A percentile compares a stretch with the other conserved stretches of the same genome.
Evolutionary conservation across 2,113 vertebrate genomes (phyloP).

Genomic region (Manacus vitellinus): DNA sequence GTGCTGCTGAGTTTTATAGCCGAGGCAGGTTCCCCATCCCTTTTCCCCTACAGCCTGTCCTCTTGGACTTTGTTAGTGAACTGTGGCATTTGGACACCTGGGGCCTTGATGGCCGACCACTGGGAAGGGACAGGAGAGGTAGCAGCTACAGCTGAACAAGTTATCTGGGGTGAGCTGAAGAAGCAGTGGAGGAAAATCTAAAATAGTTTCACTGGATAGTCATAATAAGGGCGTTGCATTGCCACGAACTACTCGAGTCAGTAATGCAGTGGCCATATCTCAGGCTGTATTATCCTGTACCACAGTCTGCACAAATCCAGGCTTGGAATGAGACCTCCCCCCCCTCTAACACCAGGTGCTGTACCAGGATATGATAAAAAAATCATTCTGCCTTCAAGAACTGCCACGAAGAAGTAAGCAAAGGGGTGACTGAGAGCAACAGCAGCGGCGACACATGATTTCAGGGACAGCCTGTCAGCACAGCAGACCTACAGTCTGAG

Average conservation of each 20-base stretch:
- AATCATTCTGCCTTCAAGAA: background rate
- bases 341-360: background rate
- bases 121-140: background rate
- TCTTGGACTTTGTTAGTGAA: background rate
- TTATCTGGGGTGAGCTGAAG: background rate
- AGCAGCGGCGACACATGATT: background rate
- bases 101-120: background rate
- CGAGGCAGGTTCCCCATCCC: background rate
- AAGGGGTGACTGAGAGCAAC: background rate
- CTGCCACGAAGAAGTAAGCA: background rate
- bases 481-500: background rate
- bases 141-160: background rate
- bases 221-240: background rate
- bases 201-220: background rate
- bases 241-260: background rate
- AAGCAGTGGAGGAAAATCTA: background rate
- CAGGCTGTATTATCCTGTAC: rapidly evolving
- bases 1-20: background rate
- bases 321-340: background rate
- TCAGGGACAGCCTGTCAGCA: background rate
- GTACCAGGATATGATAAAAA: background rate
- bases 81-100: background rate
- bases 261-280: background rate
- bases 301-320: background rate
- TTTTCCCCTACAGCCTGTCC: background rate